Conservation (phyloP, 2,113 vertebrate genomes). For the Oryzias celebensis region DNA sequence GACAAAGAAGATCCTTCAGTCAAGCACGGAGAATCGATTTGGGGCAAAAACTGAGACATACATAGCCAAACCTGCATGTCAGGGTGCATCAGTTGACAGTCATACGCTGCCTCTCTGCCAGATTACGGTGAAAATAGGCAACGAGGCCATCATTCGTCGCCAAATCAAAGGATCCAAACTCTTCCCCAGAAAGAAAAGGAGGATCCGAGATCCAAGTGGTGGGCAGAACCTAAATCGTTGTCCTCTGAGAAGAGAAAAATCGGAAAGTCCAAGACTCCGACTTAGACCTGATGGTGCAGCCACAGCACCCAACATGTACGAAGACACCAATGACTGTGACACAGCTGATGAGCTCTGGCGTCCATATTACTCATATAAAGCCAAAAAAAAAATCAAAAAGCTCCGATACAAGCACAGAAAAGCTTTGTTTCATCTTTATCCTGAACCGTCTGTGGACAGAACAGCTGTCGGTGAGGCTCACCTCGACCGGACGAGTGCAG, state of each 20-base stretch:
- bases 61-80: constrained; percentile 93
- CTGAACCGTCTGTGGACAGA: constrained; percentile 57
- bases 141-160: constrained; percentile 93
- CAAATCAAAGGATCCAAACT: constrained; percentile 92
- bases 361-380: constrained; percentile 97
- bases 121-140: constrained; percentile 97
- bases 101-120: constrained; percentile 91
- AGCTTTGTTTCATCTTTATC: constrained; percentile 58
- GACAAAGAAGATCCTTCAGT: constrained; percentile 74
- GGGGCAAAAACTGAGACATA: constrained; percentile 90
- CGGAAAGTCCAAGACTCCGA: constrained; percentile 74
- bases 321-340: constrained; percentile 90
- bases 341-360: constrained; percentile 92
- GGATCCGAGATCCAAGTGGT: constrained; percentile 61
- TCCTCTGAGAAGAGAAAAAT: constrained; percentile 50
- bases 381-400: constrained; percentile 93
- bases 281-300: constrained; percentile 71
- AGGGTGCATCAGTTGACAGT: constrained; percentile 87
- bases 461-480: constrained; percentile 35
- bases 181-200: constrained; percentile 85
- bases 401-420: constrained; percentile 82
- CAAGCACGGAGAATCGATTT: constrained; percentile 66
- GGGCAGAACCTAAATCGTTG: constrained; percentile 35
- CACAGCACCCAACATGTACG: constrained; percentile 77
- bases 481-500: constrained; percentile 51